A percentile compares a stretch with the other conserved stretches of the same genome.
Evolutionary conservation across 2,888 invertebrate genomes (phyloP).

Genomic region (Drosophila prostipennis): DNA sequence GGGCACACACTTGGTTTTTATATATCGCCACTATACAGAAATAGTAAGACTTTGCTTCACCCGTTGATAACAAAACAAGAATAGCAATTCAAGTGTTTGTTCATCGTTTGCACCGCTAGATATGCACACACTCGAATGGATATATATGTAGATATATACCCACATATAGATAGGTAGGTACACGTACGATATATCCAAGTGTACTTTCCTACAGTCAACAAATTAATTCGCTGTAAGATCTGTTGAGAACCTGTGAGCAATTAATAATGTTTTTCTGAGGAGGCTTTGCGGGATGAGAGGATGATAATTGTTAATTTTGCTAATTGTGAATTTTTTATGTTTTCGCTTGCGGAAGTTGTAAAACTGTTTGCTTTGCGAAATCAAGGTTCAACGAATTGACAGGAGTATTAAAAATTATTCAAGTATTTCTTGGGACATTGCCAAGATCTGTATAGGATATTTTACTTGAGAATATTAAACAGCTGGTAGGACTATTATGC

Average conservation of each 20-base stretch:
- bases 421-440: neutral
- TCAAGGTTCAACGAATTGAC: neutral
- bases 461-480: too few relatives aligned
- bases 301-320: slow-evolving; percentile 18
- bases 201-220: slow-evolving; percentile 41
- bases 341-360: slow-evolving; percentile 20
- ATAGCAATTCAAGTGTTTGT: slow-evolving; percentile 55
- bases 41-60: slow-evolving; percentile 22
- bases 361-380: neutral
- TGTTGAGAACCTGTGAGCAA: slow-evolving; percentile 26
- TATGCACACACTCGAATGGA: slow-evolving; percentile 23
- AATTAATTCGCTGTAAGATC: slow-evolving; percentile 38
- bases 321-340: slow-evolving; percentile 21
- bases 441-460: neutral
- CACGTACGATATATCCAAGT: slow-evolving; percentile 19
- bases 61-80: slow-evolving; percentile 52
- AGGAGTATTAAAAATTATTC: neutral
- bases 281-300: neutral
- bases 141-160: neutral
- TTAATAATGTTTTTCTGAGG: slow-evolving; percentile 27
- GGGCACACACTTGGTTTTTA: slow-evolving; percentile 10
- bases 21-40: slow-evolving; percentile 24
- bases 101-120: slow-evolving; percentile 45
- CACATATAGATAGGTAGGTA: neutral
- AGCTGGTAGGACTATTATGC: neutral